phyloP scores from a whole-genome alignment of 2,888 invertebrate species.

The Phaedon cochleariae region DNA sequence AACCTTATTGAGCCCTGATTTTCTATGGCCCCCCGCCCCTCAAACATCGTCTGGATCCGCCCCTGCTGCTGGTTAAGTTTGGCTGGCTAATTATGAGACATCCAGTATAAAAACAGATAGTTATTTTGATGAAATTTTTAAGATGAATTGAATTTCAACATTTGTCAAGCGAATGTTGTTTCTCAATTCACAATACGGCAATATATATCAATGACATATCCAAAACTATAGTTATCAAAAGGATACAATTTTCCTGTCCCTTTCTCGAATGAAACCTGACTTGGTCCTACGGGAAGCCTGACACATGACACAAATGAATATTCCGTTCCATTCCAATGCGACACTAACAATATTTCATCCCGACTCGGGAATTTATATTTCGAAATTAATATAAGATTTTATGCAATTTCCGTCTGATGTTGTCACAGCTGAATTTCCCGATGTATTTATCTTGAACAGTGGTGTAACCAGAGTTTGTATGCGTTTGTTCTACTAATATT shows the following conservation, averaged over 20 bases:
- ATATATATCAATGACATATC: too few relatives aligned
- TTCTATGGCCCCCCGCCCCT: too few relatives aligned
- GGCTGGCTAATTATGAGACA: too few relatives aligned
- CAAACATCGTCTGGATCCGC: too few relatives aligned
- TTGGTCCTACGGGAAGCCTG: neutral
- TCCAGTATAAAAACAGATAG: too few relatives aligned
- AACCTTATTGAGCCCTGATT: too few relatives aligned
- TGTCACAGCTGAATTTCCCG: conserved; percentile 32
- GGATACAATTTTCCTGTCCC: neutral
- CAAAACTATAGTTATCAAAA: too few relatives aligned
- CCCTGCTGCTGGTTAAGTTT: too few relatives aligned
- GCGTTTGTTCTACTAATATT: neutral
- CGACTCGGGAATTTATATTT: conserved; percentile 33
- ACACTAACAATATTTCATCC: conserved; percentile 30
- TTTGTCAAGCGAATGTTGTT: too few relatives aligned
- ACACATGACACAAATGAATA: conserved; percentile 17
- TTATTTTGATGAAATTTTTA: too few relatives aligned
- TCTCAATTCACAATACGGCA: too few relatives aligned
- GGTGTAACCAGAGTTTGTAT: neutral
- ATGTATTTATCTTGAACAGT: conserved; percentile 27
- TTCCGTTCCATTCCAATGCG: conserved; percentile 20
- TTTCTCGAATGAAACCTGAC: neutral
- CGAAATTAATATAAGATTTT: conserved; percentile 38
- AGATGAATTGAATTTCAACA: too few relatives aligned
- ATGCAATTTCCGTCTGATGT: conserved; percentile 33